Percentiles rank a stretch among this genome's conserved stretches.
Conservation (phyloP, 1,140 invertebrate genomes). For the Drepana arcuata region DNA sequence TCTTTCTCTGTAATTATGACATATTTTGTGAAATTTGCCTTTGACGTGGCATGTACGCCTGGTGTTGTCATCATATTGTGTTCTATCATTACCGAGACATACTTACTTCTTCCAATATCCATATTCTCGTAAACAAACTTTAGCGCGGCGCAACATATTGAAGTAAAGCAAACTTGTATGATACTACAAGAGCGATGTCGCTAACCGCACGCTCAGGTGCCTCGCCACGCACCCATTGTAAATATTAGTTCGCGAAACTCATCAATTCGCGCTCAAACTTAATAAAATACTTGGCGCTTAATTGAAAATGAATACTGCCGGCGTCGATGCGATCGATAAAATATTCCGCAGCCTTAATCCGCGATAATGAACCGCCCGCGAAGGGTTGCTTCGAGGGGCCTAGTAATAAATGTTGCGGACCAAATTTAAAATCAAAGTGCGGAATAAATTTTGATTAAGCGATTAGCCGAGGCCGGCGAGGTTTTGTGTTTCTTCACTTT, state of each 20-base stretch:
- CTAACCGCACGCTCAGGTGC: conserved; percentile 39
- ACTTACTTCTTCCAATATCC: no score
- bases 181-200: no score
- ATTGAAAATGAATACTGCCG: conserved; percentile 71
- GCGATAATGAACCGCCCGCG: conserved; percentile 65
- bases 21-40: no score
- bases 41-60: no score
- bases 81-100: no score
- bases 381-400: conserved; percentile 55
- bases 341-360: conserved; percentile 70
- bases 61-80: no score
- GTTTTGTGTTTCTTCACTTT: conserved; percentile 59
- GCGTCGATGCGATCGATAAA: conserved; percentile 62
- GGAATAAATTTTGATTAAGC: conserved; percentile 72
- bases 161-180: no score
- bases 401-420: conserved; percentile 68
- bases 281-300: conserved; percentile 72
- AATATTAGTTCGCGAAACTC: conserved; percentile 71
- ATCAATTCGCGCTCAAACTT: conserved; percentile 69
- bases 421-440: conserved; percentile 71
- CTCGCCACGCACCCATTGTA: conserved; percentile 62
- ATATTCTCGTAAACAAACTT: no score
- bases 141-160: no score
- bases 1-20: no score
- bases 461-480: conserved; percentile 53